Evolutionary conservation across 2,113 vertebrate species (phyloP).

Genomic region (Danionella cerebrum): DNA sequence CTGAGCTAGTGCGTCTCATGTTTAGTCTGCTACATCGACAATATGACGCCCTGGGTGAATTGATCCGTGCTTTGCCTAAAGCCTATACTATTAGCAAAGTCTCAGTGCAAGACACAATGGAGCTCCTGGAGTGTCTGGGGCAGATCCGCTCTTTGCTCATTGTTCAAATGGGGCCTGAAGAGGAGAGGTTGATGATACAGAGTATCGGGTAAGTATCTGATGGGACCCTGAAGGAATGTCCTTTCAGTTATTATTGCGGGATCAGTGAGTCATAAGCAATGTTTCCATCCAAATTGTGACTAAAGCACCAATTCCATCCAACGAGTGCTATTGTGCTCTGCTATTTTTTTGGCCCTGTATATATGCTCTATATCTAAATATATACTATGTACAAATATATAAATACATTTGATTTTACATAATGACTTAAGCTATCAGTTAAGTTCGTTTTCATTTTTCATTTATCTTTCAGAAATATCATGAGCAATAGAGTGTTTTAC

Average conservation of each 20-base stretch:
- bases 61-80: slow-evolving; percentile 82
- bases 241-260: no score
- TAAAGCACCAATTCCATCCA: no score
- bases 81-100: slow-evolving; percentile 83
- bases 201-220: slow-evolving; percentile 78
- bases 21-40: slow-evolving; percentile 90
- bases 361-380: no score
- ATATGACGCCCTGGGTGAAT: slow-evolving; percentile 84
- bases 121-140: slow-evolving; percentile 83
- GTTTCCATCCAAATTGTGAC: no score
- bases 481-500: slow-evolving; percentile 93
- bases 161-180: slow-evolving; percentile 94
- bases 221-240: neutral
- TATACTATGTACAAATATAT: no score
- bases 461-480: slow-evolving; percentile 73
- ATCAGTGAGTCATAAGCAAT: no score
- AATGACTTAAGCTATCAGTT: no score
- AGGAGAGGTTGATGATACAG: slow-evolving; percentile 95
- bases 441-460: no score
- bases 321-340: no score
- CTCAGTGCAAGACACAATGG: slow-evolving; percentile 82
- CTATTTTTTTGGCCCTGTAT: no score
- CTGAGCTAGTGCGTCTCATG: slow-evolving; percentile 88
- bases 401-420: no score
- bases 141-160: slow-evolving; percentile 94